Base-by-base conservation (phyloP, 35 echinoderm and acorn worm species). In the Patiria miniata region DNA sequence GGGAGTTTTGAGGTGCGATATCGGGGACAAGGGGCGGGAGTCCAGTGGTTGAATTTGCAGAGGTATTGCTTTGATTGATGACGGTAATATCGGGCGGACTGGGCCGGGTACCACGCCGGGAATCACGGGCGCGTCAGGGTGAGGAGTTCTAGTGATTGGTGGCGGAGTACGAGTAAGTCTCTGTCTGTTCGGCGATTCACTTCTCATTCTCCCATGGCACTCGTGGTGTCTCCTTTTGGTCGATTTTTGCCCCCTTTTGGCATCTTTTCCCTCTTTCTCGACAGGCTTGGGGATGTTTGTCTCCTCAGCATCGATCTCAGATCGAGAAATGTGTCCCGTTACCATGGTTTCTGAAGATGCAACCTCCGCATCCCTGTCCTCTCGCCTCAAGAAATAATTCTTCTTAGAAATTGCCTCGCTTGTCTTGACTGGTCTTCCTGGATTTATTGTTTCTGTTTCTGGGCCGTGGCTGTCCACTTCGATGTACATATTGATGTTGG, bases 121-220 rank as follows among this genome's bases (percentile, higher is more conserved):
- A 34, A 84, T 84, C 33, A 28, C 53, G 32, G 82, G 82, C 59
- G 57, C 53, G 17, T 57, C 57, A 1, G 82, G 82, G 28, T 59
- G 82, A 37, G 82, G 53, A 53, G 55, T 84, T 84, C 82, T 40
- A 38, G 82, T 84, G 53, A 84, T 60, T 34, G 82, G 82, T 34
- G 82, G 82, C 8, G 82, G 82, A 18, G 57, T 84, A 1, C 53
- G 65, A 22, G 26, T 23, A 32, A 34, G 29, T 30, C 26, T 73
- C 65, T 26, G 14, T 30, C 65, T 73, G 1, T 73, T 23, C 22
- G 65, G 34, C 34, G 65, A 73, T 0, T 73, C 65, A 26, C 29
- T 73, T 30, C 65, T 26, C 1, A 32, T 73, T 36, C 34, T 73
- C 23, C 65, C 42, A 12, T 47, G 42, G 12, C 42, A 47, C 42